These are phyloP conservation scores for Microcebus tavaratra DNA, from an alignment of 2,113 vertebrate genomes.

Conservation along the genomic window DNA sequence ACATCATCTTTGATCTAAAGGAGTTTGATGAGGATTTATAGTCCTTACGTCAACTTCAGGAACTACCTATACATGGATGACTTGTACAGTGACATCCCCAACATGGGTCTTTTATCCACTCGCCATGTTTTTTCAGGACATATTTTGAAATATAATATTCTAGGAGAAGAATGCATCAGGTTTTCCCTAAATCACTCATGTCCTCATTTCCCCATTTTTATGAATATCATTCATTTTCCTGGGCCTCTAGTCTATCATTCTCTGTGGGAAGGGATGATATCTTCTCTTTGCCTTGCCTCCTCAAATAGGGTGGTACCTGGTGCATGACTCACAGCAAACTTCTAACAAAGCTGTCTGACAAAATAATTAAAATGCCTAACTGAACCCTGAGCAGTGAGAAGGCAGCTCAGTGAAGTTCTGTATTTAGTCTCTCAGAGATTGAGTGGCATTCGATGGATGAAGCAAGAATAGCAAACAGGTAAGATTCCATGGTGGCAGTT, in stretches of 20 bases:
- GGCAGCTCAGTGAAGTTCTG: conserved; percentile 10
- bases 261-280: neutral
- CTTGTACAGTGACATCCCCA: neutral
- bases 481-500: neutral
- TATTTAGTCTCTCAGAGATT: conserved; percentile 36
- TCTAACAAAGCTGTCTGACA: conserved; percentile 43
- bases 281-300: conserved; percentile 40
- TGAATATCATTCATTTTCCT: conserved; percentile 2
- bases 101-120: neutral
- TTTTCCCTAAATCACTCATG: neutral
- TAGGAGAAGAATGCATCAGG: neutral
- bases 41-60: neutral
- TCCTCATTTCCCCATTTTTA: conserved; percentile 20
- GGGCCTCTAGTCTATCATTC: neutral
- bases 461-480: conserved; percentile 49
- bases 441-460: conserved; percentile 42
- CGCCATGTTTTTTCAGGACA: neutral
- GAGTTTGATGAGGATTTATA: neutral
- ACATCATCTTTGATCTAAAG: neutral
- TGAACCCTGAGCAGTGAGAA: neutral
- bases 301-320: neutral
- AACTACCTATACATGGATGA: neutral
- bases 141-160: conserved; percentile 1
- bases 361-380: conserved; percentile 55
- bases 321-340: neutral